Percentiles rank a stretch among this genome's conserved stretches.
These are phyloP conservation scores for Ichneumoninae sp. DNA, from an alignment of 2,888 invertebrate genomes.

Conservation along the genomic window DNA sequence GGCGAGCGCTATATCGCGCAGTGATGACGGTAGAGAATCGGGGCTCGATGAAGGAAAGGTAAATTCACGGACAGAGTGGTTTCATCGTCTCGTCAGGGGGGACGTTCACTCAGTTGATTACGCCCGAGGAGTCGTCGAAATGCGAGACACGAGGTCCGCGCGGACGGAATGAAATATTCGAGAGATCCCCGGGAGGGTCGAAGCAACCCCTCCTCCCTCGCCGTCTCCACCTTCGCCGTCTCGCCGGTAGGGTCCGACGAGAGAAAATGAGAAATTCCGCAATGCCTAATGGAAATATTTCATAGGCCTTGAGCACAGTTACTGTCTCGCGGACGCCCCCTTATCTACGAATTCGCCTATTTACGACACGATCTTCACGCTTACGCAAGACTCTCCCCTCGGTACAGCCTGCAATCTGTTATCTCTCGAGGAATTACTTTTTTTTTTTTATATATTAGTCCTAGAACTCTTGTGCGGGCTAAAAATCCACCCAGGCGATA, in stretches of 20 bases:
- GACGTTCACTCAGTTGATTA: conserved; percentile 59
- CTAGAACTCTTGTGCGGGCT: no score
- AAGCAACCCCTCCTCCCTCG: background rate
- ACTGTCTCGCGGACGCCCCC: conserved; percentile 49
- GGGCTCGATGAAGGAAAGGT: conserved; percentile 30
- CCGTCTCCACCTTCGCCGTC: conserved; percentile 2
- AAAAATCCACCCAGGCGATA: no score
- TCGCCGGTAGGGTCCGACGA: conserved; percentile 21
- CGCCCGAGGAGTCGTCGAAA: conserved; percentile 53
- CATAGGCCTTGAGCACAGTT: conserved; percentile 68
- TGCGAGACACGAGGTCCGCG: conserved; percentile 44
- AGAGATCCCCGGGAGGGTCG: conserved; percentile 25
- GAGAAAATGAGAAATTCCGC: conserved; percentile 75
- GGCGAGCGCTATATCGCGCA: background rate
- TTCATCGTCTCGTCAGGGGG: conserved; percentile 28
- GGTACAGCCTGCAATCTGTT: background rate
- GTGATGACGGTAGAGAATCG: conserved; percentile 9
- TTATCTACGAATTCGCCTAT: background rate
- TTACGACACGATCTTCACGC: background rate
- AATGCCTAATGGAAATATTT: conserved; percentile 78
- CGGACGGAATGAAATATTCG: conserved; percentile 55
- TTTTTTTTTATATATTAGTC: background rate
- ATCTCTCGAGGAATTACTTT: no score
- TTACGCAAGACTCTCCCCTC: background rate
- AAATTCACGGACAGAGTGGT: conserved; percentile 29